These are phyloP conservation scores for Cosmia pyralina DNA, from an alignment of 2,888 invertebrate species.

Conservation along the genomic window DNA sequence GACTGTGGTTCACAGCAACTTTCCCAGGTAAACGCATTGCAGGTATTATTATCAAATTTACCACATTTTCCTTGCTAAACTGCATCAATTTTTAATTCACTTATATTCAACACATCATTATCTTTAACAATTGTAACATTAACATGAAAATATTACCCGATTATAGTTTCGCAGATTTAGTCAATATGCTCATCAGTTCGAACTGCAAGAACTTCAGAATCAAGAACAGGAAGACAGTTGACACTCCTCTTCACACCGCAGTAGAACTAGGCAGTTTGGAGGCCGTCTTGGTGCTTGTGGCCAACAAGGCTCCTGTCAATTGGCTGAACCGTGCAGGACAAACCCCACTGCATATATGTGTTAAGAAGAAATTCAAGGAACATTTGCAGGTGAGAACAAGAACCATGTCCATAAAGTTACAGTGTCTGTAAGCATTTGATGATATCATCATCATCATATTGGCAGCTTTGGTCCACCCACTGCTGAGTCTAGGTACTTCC, in stretches of 20 bases:
- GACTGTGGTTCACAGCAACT: neutral
- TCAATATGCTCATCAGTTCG: constrained; percentile 40
- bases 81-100: neutral
- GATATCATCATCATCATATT: neutral
- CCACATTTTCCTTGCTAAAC: too few species aligned
- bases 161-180: constrained; percentile 59
- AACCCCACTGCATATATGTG: constrained; percentile 79
- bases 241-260: constrained; percentile 63
- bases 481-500: neutral
- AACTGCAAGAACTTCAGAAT: constrained; percentile 34
- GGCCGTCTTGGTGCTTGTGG: constrained; percentile 40
- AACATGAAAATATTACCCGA: constrained; percentile 1
- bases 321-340: constrained; percentile 67
- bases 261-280: constrained; percentile 57
- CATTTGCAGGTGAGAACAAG: constrained; percentile 58
- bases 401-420: neutral
- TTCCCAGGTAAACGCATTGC: neutral
- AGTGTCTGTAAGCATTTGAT: neutral
- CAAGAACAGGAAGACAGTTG: constrained; percentile 38
- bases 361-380: constrained; percentile 70
- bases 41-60: too few species aligned
- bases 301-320: constrained; percentile 36
- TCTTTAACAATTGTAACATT: too few species aligned
- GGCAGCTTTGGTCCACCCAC: neutral
- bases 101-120: neutral